Base-by-base conservation (phyloP, 1,140 invertebrate species). In the Schmidtea mediterranea region DNA sequence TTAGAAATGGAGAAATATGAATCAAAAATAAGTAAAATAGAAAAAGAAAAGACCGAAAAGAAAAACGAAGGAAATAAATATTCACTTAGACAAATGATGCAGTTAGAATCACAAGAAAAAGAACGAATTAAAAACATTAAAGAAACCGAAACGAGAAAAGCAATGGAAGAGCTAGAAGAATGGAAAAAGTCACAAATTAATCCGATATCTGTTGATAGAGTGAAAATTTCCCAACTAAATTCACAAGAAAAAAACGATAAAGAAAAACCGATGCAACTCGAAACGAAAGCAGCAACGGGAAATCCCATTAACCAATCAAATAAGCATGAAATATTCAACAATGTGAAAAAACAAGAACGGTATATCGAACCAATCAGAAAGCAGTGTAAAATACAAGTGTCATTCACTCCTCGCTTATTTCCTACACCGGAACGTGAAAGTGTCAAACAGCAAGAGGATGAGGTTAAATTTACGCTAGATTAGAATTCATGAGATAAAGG, bases 351-450 rank as follows among this genome's bases (percentile, higher is more conserved):
- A 32, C 10, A 3, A 32, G 5, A 10, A 6, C 10, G 48, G 21
- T 55, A 51, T 37, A 54, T 54, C 13, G 54, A 40, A 5, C 56
- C 57, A 1, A 15, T 53, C 9, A 49, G 80, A 58, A 58, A 70
- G 56, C 60, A 54, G 46, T 70, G 67, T 22, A 67, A 65, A 18
- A 72, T 82, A 39, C 63, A 72, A 49, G 71, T 82, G 12, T 71
- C 62, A 24, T 82, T 82, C 58, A 80, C 79, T 1, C 72, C 74
- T 10, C 65, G 80, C 50, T 70, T 71, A 40, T 82, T 84, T 61
- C 76, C 78, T 2, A 83, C 81, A 10, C 79, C 81, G 1, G 74
- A 73, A 18, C 66, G 81, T 58, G 80, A 84, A 62, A 82, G 79
- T 5, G 69, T 69, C 50, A 68, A 71, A 13, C 58, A 65, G 1